Evolutionary conservation across 2,888 invertebrate genomes (phyloP), one percentile per base, ranked within the genome.

Genomic region (Thecocarcelia acutangulata): DNA sequence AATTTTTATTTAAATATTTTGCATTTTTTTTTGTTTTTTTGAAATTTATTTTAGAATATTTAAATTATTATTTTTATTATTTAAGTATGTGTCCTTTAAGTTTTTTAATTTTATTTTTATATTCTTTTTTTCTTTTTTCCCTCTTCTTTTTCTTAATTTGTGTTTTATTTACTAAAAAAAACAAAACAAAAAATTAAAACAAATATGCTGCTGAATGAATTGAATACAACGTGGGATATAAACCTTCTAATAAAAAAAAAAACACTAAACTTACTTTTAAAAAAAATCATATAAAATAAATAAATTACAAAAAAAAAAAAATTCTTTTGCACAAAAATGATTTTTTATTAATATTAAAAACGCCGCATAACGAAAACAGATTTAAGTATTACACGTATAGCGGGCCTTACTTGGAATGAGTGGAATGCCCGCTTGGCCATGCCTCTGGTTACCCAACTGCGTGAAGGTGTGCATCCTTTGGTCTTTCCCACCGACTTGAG

Each of bases 351-450:
- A 75, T 83, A 64, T 40, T 28, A 19, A n/a, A 56, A 37, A 33
- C 33, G 9, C 33, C 13, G 92, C 92, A n/a, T n/a, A n/a, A 40
- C 8, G 21, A 28, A 48, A 42, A 92, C 93, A 92, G 95, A 95
- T 93, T 93, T 95, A 91, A 94, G 94, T 92, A 94, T 94, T 92
- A 93, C 93, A 85, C 92, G 95, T 90, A 92, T 94, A 92, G 92
- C 93, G 91, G 93, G 94, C 87, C 92, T 93, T 91, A 93, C 93
- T 89, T 94, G 94, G 94, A 94, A 94, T 86, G 93, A 93, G 90
- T 94, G 94, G 94, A 94, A 94, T 87, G 94, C 94, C 85, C 92
- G 95, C 86, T 91, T 96, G 90, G 95, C 95, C 86, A 92, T 94
- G 91, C 94, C 94, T 77, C 92, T 94, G 90, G 93, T 94, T 88